phyloP scores from a whole-genome alignment of 1,140 invertebrate genomes.

The Panagrolaimus sp. region DNA sequence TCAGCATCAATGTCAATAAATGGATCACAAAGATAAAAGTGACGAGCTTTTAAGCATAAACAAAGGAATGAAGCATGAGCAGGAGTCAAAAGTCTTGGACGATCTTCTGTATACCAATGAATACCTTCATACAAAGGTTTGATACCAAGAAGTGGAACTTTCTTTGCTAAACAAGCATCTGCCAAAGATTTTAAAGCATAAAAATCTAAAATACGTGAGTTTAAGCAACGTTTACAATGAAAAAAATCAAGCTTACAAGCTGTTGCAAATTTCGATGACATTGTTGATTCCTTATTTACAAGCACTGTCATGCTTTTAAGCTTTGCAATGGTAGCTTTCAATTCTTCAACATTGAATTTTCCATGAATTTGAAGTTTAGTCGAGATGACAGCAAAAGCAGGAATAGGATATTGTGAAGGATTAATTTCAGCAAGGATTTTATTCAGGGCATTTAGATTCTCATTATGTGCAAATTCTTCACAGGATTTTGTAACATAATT shows the following conservation, averaged over 20 bases:
- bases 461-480: background rate
- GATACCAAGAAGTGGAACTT: background rate
- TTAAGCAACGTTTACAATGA: background rate
- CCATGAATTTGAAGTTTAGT: background rate
- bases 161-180: background rate
- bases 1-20: constrained; percentile 6
- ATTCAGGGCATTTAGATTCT: background rate
- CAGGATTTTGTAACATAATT: background rate
- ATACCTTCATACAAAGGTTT: background rate
- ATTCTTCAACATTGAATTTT: background rate
- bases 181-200: background rate
- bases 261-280: background rate
- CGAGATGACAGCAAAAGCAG: background rate
- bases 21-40: background rate
- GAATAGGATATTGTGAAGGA: background rate
- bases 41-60: constrained; percentile 1
- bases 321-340: background rate
- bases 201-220: background rate
- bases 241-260: constrained; percentile 1
- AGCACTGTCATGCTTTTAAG: background rate
- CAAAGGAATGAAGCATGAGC: background rate
- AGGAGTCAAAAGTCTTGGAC: background rate
- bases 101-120: background rate
- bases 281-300: background rate
- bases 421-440: background rate